Base-by-base conservation (phyloP, 2,113 vertebrate species). In the Ivindomyrus marchei region DNA sequence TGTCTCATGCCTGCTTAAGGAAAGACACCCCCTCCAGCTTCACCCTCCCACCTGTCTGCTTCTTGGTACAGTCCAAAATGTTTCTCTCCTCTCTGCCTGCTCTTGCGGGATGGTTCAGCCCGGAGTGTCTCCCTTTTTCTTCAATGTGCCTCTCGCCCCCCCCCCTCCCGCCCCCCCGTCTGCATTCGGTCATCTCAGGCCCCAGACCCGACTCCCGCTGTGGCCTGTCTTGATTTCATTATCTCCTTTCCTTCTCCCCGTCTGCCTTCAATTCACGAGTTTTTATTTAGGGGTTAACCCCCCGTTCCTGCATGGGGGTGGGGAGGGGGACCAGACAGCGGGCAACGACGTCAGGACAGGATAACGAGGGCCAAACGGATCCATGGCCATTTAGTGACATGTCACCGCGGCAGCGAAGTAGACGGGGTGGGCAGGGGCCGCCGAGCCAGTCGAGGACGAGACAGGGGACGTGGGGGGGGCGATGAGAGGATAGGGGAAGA, bases 261-360 rank as follows among this genome's bases (percentile, higher is more conserved):
- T 27, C 56, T 74, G 56, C 19, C 17, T 87, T 87, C 27, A 24
- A 90, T 49, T 90, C 89, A 88, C 89, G 42, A 87, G 89, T 74
- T 90, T 90, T 87, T 87, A 70, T 74, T 88, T 90, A 87, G 45
- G 27, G 84, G n/a, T 87, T 45, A 85, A 50, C 31, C 8, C 36
- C 89, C 89, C 56, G 3, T 56, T 17, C 46, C 46, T 27, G 62
- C 83, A 47, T 2, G 19, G 45, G 80, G 80, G 17, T 15, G 80
- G 39, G 21, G 46, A 9, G 10, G 21, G 46, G 8, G 21, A 2
- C 5, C 77, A 83, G 39, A 85, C 70, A 5, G 3, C 70, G 1
- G 21, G 3, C 83, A 3, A 1, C 7, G 6, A 46, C 45, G n/a
- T 85, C 70, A 77, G 70, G 17, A 36, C 3, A 17, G 70, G 17